Evolutionary conservation across 2,888 invertebrate genomes (phyloP).

Genomic region (Philereme vetulata): DNA sequence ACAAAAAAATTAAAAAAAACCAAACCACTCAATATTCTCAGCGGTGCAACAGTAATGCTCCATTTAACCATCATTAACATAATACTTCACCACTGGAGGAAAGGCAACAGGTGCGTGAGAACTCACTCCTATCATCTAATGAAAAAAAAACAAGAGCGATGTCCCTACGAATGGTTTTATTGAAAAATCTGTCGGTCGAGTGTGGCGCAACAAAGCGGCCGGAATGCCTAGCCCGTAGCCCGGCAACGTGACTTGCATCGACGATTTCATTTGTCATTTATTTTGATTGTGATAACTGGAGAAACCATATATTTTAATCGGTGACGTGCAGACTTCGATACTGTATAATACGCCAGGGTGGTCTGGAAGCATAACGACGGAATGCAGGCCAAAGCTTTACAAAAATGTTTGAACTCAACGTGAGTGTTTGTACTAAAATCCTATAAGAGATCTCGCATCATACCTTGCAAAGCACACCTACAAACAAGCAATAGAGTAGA

Average conservation of each 20-base stretch:
- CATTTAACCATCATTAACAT: slow-evolving; percentile 26
- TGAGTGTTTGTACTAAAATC: background rate
- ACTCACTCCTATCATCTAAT: slow-evolving; percentile 54
- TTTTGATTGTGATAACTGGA: slow-evolving; percentile 82
- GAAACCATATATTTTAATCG: slow-evolving; percentile 55
- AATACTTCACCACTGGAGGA: slow-evolving; percentile 19
- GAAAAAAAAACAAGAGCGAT: slow-evolving; percentile 64
- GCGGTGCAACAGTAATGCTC: background rate
- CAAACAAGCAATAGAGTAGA: no score
- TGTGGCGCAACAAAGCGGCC: slow-evolving; percentile 69
- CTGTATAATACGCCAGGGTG: slow-evolving; percentile 16
- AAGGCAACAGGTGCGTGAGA: slow-evolving; percentile 77
- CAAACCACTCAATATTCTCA: background rate
- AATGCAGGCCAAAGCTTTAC: background rate
- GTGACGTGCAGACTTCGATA: slow-evolving; percentile 33
- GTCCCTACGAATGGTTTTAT: slow-evolving; percentile 73
- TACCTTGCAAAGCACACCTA: no score
- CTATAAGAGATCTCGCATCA: background rate
- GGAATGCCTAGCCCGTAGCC: slow-evolving; percentile 55
- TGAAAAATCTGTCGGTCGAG: slow-evolving; percentile 68
- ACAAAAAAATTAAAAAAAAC: background rate
- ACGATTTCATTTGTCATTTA: slow-evolving; percentile 83
- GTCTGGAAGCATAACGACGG: slow-evolving; percentile 21
- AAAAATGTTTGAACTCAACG: background rate
- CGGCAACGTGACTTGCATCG: slow-evolving; percentile 74